phyloP scores from a whole-genome alignment of 1,140 invertebrate genomes.

The Polypedilum vanderplanki region DNA sequence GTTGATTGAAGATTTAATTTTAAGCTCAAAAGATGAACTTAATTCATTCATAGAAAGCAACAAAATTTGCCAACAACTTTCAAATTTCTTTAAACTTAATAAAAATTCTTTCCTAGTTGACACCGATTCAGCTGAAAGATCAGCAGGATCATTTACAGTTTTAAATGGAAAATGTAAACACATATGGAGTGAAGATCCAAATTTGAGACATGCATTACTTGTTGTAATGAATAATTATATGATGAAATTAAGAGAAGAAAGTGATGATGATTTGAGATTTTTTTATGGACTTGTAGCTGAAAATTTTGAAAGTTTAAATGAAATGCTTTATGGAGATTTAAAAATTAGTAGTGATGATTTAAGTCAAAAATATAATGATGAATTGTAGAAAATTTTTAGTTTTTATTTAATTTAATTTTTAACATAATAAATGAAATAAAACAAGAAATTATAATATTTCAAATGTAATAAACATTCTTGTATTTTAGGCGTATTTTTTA shows the following conservation, averaged over 20 bases:
- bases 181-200: not conserved
- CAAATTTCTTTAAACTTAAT: not conserved
- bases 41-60: not conserved
- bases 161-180: not conserved
- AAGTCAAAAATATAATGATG: not conserved
- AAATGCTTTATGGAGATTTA: not conserved
- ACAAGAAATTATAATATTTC: too few relatives aligned
- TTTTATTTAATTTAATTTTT: too few relatives aligned
- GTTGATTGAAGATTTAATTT: constrained; percentile 38
- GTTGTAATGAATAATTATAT: not conserved
- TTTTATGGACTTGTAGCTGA: not conserved
- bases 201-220: not conserved
- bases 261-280: not conserved
- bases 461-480: too few relatives aligned
- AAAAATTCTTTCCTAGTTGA: not conserved
- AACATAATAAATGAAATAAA: too few relatives aligned
- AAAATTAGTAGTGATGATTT: constrained; percentile 14
- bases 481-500: too few relatives aligned
- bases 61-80: not conserved
- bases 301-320: not conserved
- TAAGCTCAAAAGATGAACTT: constrained; percentile 35
- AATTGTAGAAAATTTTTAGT: not conserved
- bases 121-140: not conserved
- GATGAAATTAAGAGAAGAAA: not conserved
- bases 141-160: not conserved